Evolutionary conservation across 1,140 invertebrate species (phyloP).

Genomic region (Sinella curviseta): DNA sequence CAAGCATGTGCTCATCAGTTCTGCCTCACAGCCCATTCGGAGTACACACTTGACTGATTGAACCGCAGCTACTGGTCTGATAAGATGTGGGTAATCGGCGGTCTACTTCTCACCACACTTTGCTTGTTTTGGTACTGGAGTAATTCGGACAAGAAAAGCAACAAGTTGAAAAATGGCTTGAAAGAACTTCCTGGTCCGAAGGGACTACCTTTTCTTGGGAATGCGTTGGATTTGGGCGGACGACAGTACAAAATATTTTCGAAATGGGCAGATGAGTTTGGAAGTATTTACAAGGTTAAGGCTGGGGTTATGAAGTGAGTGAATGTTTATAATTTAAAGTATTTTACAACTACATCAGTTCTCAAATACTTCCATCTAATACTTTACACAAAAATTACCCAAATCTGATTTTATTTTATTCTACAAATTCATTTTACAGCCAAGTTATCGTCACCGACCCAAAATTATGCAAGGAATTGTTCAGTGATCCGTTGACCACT

Average conservation of each 20-base stretch:
- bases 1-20: too few species aligned
- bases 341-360: too few species aligned
- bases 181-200: neutral
- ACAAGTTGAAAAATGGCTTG: neutral
- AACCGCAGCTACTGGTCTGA: too few species aligned
- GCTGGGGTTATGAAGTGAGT: neutral
- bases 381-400: too few species aligned
- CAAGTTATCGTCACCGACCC: neutral
- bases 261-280: neutral
- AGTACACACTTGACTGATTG: too few species aligned
- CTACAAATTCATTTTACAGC: neutral
- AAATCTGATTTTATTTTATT: too few species aligned
- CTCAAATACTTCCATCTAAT: too few species aligned
- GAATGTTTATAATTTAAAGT: too few species aligned
- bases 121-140: neutral
- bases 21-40: too few species aligned
- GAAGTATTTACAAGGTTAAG: neutral
- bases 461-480: conserved; percentile 3
- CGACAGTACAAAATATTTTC: neutral
- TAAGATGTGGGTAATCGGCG: too few species aligned
- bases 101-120: neutral
- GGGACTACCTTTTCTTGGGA: neutral
- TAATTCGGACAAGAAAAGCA: neutral
- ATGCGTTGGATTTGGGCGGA: neutral
- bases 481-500: neutral